Percentiles rank a stretch among this genome's conserved stretches.
These are phyloP conservation scores for Panonychus citri DNA, from an alignment of 1,140 invertebrate species.

Conservation along the genomic window DNA sequence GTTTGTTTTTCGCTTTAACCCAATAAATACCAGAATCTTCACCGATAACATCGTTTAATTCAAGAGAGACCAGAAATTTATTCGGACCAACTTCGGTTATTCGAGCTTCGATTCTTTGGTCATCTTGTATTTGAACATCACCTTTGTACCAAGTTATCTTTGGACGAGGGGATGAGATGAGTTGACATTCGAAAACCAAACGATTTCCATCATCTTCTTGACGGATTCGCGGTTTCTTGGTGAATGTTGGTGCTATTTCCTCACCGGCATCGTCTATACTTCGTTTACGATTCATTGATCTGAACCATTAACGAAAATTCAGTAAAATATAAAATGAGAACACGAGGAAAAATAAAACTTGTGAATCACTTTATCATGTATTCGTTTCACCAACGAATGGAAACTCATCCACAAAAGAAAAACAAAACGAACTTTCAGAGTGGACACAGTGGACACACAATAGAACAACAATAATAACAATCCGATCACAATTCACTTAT, in stretches of 20 bases:
- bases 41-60: slow-evolving; percentile 83
- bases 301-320: too few species aligned
- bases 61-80: slow-evolving; percentile 68
- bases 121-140: slow-evolving; percentile 22
- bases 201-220: slow-evolving; percentile 90
- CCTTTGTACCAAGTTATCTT: slow-evolving; percentile 76
- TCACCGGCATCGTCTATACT: not conserved
- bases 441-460: too few species aligned
- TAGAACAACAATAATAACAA: too few species aligned
- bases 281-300: not conserved
- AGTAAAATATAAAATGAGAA: too few species aligned
- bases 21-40: slow-evolving; percentile 88
- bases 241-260: slow-evolving; percentile 55
- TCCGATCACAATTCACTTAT: too few species aligned
- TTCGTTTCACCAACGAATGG: too few species aligned
- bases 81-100: slow-evolving; percentile 57
- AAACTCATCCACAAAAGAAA: too few species aligned
- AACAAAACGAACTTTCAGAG: too few species aligned
- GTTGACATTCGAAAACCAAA: slow-evolving; percentile 80
- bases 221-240: slow-evolving; percentile 83
- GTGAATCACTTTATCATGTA: too few species aligned
- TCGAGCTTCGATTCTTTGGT: slow-evolving; percentile 17
- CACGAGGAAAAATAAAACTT: too few species aligned
- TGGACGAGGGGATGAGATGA: slow-evolving; percentile 77
- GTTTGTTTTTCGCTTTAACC: slow-evolving; percentile 89